Evolutionary conservation across 2,797 vertebrate genomes (phyloP), one percentile per base, ranked within the genome.

Genomic region (Paedocypris micromegethes): DNA sequence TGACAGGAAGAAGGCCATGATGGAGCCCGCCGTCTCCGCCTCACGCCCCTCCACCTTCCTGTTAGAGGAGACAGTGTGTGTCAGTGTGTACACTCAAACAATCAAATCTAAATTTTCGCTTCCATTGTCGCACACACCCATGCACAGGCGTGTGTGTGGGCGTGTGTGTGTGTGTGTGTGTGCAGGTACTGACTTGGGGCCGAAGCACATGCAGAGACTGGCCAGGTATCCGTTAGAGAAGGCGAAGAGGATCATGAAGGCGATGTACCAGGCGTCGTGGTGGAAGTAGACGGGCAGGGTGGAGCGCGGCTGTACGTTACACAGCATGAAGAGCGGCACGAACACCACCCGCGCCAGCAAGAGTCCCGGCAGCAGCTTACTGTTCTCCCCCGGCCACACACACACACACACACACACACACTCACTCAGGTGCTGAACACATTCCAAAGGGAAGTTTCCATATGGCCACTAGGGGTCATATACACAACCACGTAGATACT

Each of bases 1-100:
- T 0, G 91, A 88, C 63, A 98, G 83, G 62, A 97, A 98, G 82
- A 97, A 96, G 0, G 93, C 89, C 95, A 98, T 98, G 83, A 96
- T 72, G 4, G 91, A 65, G 53, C 95, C 95, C 0, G 95, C 93
- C 0, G 93, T 96, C 79, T 97, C 95, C 0, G 93, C 91, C 78
- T 98, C 95, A 0, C 89, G 85, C 0, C 85, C 76, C 3, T 85
- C 83, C 73, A 96, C 95, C 44, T 92, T 93, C 74, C 90, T 90
- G 78, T 23, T 23, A 23, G 23, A 23, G 23, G 23, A 23, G 23
- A 23, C 23, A 1, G 23, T 23, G 23, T 23, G 23, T 23, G 23
- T 23, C 23, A 23, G 23, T 23, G 23, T 65, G 44, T 23, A 23
- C 23, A 23, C 23, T 23, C 23, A 23, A 23, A 23, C 23, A 23